Evolutionary conservation across 2,113 vertebrate species (phyloP), one percentile per base, ranked within the genome.

Genomic region (Oriolus oriolus): DNA sequence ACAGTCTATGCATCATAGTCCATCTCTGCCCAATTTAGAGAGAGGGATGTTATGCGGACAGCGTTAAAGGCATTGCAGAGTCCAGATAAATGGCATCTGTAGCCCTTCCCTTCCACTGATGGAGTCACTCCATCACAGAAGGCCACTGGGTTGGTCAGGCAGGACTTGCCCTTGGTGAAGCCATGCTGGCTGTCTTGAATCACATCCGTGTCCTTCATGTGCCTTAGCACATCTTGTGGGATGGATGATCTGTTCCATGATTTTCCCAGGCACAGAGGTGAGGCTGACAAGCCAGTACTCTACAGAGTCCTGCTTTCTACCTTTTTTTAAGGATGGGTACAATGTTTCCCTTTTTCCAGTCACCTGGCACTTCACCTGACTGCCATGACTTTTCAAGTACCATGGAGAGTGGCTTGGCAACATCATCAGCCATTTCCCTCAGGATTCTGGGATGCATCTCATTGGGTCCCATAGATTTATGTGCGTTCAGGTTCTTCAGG

Each of bases 31-130:
- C n/a, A n/a, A 11, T 47, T 53, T n/a, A 28, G 39, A 47, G 39
- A 41, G 47, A 11, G 28, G n/a, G 19, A n/a, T 47, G 16, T 18
- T 26, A 11, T 17, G 16, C 10, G 11, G 6, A 31, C 31, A 0
- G 0, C 42, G 56, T 39, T 28, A 77, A 24, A 77, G 66, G 8
- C 44, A 31, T 57, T 59, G 26, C 35, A 65, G 44, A 73, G 15
- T 65, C 8, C 44, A 20, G 18, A 37, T 33, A 7, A 42, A 5
- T 64, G 21, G 19, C 22, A 33, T 33, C 44, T 65, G 15, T 28
- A 37, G 15, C 52, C 50, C 15, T 65, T 57, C 18, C 12, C 22
- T 65, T 57, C 10, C 19, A n/a, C 28, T 28, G 33, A 45, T 39
- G 17, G 11, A 73, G 27, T 37, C 15, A 5, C 42, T 21, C 12